Conservation (phyloP, 2,113 vertebrate genomes). For the Crotophaga sulcirostris region DNA sequence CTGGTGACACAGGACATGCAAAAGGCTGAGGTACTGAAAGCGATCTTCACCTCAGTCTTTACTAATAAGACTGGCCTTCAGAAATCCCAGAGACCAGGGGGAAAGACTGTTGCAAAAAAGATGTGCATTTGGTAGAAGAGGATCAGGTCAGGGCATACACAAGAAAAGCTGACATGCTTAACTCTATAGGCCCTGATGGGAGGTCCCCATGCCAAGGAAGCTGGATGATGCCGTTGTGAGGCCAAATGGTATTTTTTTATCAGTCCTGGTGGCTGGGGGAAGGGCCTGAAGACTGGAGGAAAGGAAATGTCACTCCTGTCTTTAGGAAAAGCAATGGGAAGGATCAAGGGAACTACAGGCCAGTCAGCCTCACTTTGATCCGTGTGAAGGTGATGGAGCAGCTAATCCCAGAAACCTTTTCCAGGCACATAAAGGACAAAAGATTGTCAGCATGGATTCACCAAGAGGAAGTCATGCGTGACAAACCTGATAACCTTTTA, state of each 20-base stretch:
- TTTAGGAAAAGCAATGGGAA: background rate
- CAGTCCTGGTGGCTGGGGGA: background rate
- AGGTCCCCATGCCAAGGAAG: background rate
- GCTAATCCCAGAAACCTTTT: background rate
- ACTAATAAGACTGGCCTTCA: background rate
- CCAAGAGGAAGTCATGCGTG: background rate
- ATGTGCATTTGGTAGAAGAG: background rate
- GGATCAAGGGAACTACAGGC: background rate
- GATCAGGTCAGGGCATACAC: background rate
- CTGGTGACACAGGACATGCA: background rate
- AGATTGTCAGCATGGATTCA: background rate
- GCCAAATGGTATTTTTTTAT: background rate
- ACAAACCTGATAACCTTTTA: background rate
- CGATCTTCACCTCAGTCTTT: background rate
- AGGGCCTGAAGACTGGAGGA: background rate
- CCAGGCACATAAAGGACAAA: background rate
- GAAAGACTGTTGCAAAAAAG: background rate
- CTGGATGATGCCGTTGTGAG: background rate
- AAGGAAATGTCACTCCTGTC: background rate
- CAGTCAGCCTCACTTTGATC: background rate
- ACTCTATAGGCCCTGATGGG: background rate
- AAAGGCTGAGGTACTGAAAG: background rate
- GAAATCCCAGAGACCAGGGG: background rate
- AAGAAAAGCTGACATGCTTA: background rate
- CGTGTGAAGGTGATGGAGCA: background rate